These are phyloP conservation scores for Sclerodermus sp. DNA, from an alignment of 2,888 invertebrate species.

Conservation along the genomic window DNA sequence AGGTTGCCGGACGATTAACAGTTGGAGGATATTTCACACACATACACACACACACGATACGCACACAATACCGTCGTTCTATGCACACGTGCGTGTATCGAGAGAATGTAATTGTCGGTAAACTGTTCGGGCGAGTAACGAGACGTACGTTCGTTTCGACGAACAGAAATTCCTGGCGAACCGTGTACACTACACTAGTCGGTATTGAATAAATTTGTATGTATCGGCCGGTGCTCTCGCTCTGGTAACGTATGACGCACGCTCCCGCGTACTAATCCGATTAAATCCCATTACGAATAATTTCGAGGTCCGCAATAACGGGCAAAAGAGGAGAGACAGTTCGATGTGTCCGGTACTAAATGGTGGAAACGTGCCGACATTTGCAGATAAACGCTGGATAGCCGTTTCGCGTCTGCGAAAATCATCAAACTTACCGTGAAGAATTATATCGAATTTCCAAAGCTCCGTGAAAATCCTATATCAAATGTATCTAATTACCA, in stretches of 20 bases:
- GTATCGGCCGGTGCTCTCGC: conserved; percentile 19
- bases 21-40: conserved; percentile 15
- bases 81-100: conserved; percentile 6
- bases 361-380: conserved; percentile 9
- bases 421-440: no score
- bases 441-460: no score
- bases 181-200: conserved; percentile 13
- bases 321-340: conserved; percentile 17
- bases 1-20: conserved; percentile 42
- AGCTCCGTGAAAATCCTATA: no score
- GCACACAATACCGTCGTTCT: background rate
- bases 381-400: conserved; percentile 5
- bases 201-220: conserved; percentile 38
- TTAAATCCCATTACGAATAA: conserved; percentile 42
- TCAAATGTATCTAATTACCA: no score
- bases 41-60: background rate
- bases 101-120: conserved; percentile 36
- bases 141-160: conserved; percentile 32
- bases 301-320: conserved; percentile 33
- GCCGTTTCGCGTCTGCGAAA: no score
- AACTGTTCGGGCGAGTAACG: conserved; percentile 41
- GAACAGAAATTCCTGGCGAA: conserved; percentile 27
- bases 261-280: conserved; percentile 36
- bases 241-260: conserved; percentile 26
- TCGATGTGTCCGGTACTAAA: conserved; percentile 2